These are phyloP conservation scores for Paraplagusia blochii DNA, from an alignment of 2,113 vertebrate species.

Conservation along the genomic window DNA sequence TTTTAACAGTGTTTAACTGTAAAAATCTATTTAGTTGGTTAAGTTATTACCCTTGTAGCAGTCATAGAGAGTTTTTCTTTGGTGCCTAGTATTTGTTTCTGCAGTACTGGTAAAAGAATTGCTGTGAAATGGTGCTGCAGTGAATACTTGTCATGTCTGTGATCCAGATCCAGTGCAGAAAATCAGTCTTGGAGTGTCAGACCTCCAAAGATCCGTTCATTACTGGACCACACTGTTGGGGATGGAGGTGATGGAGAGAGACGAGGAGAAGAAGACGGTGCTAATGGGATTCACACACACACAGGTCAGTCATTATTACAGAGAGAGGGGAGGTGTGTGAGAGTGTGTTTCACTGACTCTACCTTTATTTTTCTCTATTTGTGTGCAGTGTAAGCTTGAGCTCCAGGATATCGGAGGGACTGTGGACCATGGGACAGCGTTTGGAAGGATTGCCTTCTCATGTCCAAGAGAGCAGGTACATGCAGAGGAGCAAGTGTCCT, in stretches of 20 bases:
- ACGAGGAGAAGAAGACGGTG: slow-evolving; percentile 79
- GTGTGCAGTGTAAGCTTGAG: slow-evolving; percentile 88
- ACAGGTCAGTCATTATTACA: slow-evolving; percentile 74
- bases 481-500: neutral
- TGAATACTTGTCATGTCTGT: neutral
- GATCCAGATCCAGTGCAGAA: slow-evolving; percentile 88
- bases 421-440: slow-evolving; percentile 88
- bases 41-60: no score
- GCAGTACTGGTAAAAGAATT: no score
- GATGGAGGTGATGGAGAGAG: slow-evolving; percentile 87
- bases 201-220: slow-evolving; percentile 82
- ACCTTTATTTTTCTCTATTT: neutral
- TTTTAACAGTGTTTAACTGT: no score
- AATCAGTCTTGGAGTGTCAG: slow-evolving; percentile 88
- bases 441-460: slow-evolving; percentile 93
- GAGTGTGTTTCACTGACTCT: no score
- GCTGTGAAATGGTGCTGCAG: no score
- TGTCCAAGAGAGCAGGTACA: slow-evolving; percentile 87
- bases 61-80: no score
- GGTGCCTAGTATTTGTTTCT: no score
- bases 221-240: slow-evolving; percentile 89
- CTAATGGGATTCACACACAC: slow-evolving; percentile 85
- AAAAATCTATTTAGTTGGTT: no score
- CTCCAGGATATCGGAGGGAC: slow-evolving; percentile 71
- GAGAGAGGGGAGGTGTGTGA: no score